Percentiles rank a stretch among this genome's conserved stretches.
These are phyloP conservation scores for Cyrtonyx montezumae DNA, from an alignment of 2,113 vertebrate species.

Conservation along the genomic window DNA sequence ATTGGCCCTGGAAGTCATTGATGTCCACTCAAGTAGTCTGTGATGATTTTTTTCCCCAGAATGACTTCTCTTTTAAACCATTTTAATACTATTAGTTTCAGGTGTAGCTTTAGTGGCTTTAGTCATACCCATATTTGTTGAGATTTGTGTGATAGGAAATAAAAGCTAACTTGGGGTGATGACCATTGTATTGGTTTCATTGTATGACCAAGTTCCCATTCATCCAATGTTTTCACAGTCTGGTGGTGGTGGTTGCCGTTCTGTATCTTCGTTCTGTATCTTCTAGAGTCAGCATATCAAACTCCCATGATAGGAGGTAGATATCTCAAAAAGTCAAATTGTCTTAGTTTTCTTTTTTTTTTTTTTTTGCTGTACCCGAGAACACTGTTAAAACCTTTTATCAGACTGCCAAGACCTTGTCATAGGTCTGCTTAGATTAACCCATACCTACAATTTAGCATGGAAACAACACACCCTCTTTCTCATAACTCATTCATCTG, in stretches of 20 bases:
- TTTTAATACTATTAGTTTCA: neutral
- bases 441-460: accelerated
- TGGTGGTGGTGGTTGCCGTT: neutral
- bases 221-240: neutral
- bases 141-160: neutral
- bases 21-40: neutral
- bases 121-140: neutral
- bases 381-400: accelerated
- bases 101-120: neutral
- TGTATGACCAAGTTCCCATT: neutral
- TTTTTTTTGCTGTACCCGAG: neutral
- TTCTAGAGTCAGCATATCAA: neutral
- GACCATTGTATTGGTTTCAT: neutral
- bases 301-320: neutral
- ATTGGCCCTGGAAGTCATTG: neutral
- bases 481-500: neutral
- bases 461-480: neutral
- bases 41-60: neutral
- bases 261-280: neutral
- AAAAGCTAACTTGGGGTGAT: neutral
- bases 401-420: neutral
- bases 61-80: neutral
- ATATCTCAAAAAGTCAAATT: neutral
- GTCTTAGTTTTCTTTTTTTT: neutral
- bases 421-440: neutral